Percentiles rank a stretch among this genome's conserved stretches.
These are phyloP conservation scores for Meiosimyza platycephala DNA, from an alignment of 2,888 invertebrate species.

Conservation along the genomic window DNA sequence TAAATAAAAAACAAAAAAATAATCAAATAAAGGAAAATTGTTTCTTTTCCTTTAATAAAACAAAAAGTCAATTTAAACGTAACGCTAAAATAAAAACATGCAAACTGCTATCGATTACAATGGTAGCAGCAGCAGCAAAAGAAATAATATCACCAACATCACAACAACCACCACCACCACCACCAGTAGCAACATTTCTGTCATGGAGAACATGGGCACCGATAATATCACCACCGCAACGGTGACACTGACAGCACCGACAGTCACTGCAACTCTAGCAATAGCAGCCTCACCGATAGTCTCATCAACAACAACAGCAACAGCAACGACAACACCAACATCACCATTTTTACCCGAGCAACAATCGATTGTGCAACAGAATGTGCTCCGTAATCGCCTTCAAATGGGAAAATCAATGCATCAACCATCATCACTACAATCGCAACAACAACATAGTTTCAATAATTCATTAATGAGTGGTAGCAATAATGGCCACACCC, in stretches of 20 bases:
- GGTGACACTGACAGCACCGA: slow-evolving; percentile 36
- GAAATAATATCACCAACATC: slow-evolving; percentile 37
- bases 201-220: slow-evolving; percentile 17
- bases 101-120: slow-evolving; percentile 55
- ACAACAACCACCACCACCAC: slow-evolving; percentile 38
- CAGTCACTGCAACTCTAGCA: slow-evolving; percentile 15
- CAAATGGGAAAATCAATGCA: slow-evolving; percentile 46
- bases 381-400: slow-evolving; percentile 53
- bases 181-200: slow-evolving; percentile 49
- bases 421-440: slow-evolving; percentile 18
- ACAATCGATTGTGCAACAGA: slow-evolving; percentile 27
- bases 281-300: slow-evolving; percentile 3
- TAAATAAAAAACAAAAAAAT: slow-evolving; percentile 8
- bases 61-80: slow-evolving; percentile 9
- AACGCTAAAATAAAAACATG: slow-evolving; percentile 45
- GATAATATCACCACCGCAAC: slow-evolving; percentile 33
- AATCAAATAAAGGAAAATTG: slow-evolving; percentile 3
- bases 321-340: slow-evolving; percentile 59
- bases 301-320: slow-evolving; percentile 32
- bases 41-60: slow-evolving; percentile 36
- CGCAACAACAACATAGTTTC: slow-evolving; percentile 46
- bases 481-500: slow-evolving; percentile 42
- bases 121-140: slow-evolving; percentile 48
- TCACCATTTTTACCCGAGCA: slow-evolving; percentile 36
- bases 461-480: slow-evolving; percentile 4